Evolutionary conservation across 2,888 invertebrate genomes (phyloP).

Genomic region (Scaptodrosophila latifasciaeformis): DNA sequence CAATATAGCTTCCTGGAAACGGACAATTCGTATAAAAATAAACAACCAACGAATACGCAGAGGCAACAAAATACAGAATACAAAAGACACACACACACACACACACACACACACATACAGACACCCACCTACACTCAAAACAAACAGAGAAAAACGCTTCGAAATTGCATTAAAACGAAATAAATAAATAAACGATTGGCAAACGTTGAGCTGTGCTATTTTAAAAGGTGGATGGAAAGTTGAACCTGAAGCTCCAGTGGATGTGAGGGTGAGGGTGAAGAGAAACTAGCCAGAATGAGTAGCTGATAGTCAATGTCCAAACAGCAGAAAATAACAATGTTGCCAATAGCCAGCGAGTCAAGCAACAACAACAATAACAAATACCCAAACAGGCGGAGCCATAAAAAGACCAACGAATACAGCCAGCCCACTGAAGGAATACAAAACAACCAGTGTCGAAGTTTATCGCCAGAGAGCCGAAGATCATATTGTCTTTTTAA

Average conservation of each 20-base stretch:
- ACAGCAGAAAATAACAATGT: slow-evolving; percentile 68
- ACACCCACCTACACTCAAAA: slow-evolving; percentile 2
- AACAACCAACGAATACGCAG: background rate
- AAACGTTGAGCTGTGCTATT: slow-evolving; percentile 41
- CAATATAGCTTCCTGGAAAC: slow-evolving; percentile 59
- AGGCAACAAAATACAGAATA: too few relatives aligned
- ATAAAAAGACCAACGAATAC: background rate
- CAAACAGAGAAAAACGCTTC: background rate
- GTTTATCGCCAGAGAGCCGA: too few relatives aligned
- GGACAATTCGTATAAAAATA: slow-evolving; percentile 17
- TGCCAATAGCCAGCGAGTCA: slow-evolving; percentile 67
- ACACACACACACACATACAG: slow-evolving; percentile 4
- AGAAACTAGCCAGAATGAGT: slow-evolving; percentile 30
- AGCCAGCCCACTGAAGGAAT: too few relatives aligned
- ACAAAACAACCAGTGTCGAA: slow-evolving; percentile 15
- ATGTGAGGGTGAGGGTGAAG: slow-evolving; percentile 7
- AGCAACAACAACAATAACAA: slow-evolving; percentile 39
- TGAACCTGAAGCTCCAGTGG: background rate
- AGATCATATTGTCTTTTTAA: too few relatives aligned
- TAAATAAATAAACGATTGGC: slow-evolving; percentile 58
- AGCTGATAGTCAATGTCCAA: slow-evolving; percentile 62
- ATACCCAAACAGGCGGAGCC: background rate
- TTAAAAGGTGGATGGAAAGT: too few relatives aligned
- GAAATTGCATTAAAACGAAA: slow-evolving; percentile 61
- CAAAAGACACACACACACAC: slow-evolving; percentile 11